Base-by-base conservation (phyloP, 2,113 vertebrate species). In the Plecturocebus donacophilus region DNA sequence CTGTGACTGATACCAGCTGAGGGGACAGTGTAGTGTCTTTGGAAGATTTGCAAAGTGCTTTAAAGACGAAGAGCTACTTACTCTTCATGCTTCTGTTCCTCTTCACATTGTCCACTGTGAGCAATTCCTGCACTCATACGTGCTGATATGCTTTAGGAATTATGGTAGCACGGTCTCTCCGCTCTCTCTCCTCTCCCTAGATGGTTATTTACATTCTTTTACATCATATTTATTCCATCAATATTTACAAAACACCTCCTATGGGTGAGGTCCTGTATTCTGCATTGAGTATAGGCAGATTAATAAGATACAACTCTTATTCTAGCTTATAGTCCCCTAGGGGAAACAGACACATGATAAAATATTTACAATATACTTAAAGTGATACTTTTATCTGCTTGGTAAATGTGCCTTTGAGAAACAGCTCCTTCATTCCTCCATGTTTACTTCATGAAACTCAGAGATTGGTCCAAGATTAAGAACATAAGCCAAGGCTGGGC, bases 51-150 rank as follows among this genome's bases (percentile, higher is more conserved):
- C 71, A 56, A 96, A 91, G 66, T 80, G 88, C 88, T 56, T 71
- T 87, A 95, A 94, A 96, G 76, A 56, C 94, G 71, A 97, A 95
- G 91, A 91, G 88, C 81, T 90, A 49, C 84, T 92, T 77, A 30
- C 5, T 76, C 61, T 79, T 56, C 61, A 82, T 14, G 58, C 38
- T 91, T 75, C 32, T 16, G 35, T 42, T 90, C 35, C 52, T 87
- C 58, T 82, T 5, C 84, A 49, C 45, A 49, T 58, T 25, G 40
- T 38, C 64, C 61, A 47, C 54, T 6, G 2, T 20, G 19, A 32
- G 21, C 20, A 61, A 8, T 0, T 25, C 27, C 49, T 47, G 49
- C 5, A 64, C 20, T 27, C 45, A 17, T 13, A n/a, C 13, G 7
- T 25, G 30, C 13, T 52, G 21, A 54, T 8, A 27, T 47, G 35